Percentiles rank a stretch among this genome's conserved stretches.
Evolutionary conservation across 2,888 invertebrate genomes (phyloP).

Genomic region (Drosophila eohydei): DNA sequence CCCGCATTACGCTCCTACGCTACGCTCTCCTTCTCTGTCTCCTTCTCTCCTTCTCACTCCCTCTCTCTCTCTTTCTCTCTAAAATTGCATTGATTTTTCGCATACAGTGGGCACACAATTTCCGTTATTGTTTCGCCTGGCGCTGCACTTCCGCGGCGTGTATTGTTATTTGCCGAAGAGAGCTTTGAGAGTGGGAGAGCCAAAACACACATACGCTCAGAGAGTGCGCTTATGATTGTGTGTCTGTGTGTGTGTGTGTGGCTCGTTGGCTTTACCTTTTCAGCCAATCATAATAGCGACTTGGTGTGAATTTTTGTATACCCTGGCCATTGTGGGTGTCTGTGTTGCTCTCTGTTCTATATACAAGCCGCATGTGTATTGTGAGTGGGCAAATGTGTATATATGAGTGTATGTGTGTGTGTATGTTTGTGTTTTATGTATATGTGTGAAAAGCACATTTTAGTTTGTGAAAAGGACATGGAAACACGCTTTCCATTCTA

Average conservation of each 20-base stretch:
- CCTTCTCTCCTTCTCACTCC: conserved; percentile 10
- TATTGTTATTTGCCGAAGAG: conserved; percentile 57
- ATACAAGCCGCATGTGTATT: conserved; percentile 59
- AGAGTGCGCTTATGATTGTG: conserved; percentile 25
- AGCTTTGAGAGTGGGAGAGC: conserved; percentile 57
- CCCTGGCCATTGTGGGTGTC: conserved; percentile 71
- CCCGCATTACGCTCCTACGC: conserved; percentile 16
- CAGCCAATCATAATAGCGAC: conserved; percentile 84
- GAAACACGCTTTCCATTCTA: conserved; percentile 79
- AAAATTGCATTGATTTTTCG: conserved; percentile 69
- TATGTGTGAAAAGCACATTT: conserved; percentile 68
- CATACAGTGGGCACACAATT: conserved; percentile 71
- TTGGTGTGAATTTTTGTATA: conserved; percentile 83
- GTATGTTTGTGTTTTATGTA: conserved; percentile 25
- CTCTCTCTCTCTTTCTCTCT: conserved; percentile 24
- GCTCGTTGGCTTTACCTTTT: conserved; percentile 67
- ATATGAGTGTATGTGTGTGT: conserved; percentile 32
- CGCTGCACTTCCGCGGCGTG: conserved; percentile 73
- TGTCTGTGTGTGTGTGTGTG: conserved; percentile 46
- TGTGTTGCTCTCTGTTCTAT: conserved; percentile 71
- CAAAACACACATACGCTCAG: conserved; percentile 45
- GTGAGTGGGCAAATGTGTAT: conserved; percentile 44
- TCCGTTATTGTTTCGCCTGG: conserved; percentile 76
- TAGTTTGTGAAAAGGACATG: conserved; percentile 76
- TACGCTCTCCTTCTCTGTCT: conserved; percentile 10